Conservation (phyloP, 1,140 invertebrate species). For the Stegodyphus mimosarum region DNA sequence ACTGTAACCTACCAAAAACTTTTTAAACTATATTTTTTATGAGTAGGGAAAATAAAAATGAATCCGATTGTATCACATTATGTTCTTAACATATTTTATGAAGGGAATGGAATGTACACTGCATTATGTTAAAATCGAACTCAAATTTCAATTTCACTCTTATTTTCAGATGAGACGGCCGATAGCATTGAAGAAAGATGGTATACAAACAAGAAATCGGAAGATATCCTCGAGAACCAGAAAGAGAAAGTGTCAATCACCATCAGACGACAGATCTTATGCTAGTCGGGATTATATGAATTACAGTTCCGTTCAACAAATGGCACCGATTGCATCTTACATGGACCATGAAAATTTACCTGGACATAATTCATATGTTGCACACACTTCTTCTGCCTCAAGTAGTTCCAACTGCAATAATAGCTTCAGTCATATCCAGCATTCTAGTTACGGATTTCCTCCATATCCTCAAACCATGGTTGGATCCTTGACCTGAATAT, state of each 20-base stretch:
- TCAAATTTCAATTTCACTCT: background rate
- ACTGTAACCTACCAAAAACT: too few species aligned
- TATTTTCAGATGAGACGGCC: conserved; percentile 74
- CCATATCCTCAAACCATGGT: background rate
- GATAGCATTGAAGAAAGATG: conserved; percentile 95
- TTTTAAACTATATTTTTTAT: too few species aligned
- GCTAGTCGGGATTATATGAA: conserved; percentile 9
- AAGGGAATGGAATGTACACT: too few species aligned
- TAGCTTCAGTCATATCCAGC: conserved; percentile 6
- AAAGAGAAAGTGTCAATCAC: conserved; percentile 80
- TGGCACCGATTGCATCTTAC: background rate
- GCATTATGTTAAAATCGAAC: too few species aligned
- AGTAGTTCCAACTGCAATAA: background rate
- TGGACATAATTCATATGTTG: background rate
- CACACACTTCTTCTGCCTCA: background rate
- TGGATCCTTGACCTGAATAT: too few species aligned
- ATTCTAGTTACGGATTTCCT: conserved; percentile 30
- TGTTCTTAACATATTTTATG: too few species aligned
- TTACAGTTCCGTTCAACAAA: conserved; percentile 6
- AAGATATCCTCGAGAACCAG: conserved; percentile 71
- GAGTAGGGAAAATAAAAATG: too few species aligned
- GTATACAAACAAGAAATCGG: conserved; percentile 94
- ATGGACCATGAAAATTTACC: conserved; percentile 21
- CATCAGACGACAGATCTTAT: conserved; percentile 5
- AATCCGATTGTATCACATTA: too few species aligned